phyloP scores from a whole-genome alignment of 1,140 invertebrate species.

The Pentalonia nigronervosa region DNA sequence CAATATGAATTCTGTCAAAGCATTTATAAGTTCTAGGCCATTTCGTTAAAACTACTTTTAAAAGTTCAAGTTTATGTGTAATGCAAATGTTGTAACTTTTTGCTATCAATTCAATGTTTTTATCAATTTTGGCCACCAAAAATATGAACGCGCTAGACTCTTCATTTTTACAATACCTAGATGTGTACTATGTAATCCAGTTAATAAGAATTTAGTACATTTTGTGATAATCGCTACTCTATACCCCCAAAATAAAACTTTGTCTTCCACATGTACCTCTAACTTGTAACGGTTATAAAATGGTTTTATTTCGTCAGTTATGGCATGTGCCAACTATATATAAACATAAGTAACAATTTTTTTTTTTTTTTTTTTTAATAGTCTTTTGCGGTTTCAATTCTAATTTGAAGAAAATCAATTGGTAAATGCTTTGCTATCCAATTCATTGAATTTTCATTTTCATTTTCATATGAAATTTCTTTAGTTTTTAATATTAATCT shows the following conservation, averaged over 20 bases:
- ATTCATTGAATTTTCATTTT: neutral
- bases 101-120: constrained; percentile 17
- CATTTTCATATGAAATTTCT: neutral
- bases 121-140: constrained; percentile 62
- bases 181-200: constrained; percentile 53
- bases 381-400: neutral
- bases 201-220: neutral
- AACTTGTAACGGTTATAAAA: neutral
- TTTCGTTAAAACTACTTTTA: constrained; percentile 61
- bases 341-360: neutral
- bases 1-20: constrained; percentile 60
- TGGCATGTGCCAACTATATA: neutral
- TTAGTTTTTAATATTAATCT: constrained; percentile 42
- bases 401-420: constrained; percentile 19
- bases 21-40: constrained; percentile 55
- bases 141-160: constrained; percentile 31
- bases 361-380: no score
- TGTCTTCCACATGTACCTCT: neutral
- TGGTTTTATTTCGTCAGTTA: neutral
- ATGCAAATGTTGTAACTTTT: constrained; percentile 27
- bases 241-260: neutral
- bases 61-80: neutral
- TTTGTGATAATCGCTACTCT: neutral
- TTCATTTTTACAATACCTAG: constrained; percentile 59
- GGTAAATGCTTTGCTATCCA: neutral